Percentiles rank a stretch among this genome's conserved stretches.
phyloP scores from a whole-genome alignment of 2,797 vertebrate species.

The Cheirogaleus major region DNA sequence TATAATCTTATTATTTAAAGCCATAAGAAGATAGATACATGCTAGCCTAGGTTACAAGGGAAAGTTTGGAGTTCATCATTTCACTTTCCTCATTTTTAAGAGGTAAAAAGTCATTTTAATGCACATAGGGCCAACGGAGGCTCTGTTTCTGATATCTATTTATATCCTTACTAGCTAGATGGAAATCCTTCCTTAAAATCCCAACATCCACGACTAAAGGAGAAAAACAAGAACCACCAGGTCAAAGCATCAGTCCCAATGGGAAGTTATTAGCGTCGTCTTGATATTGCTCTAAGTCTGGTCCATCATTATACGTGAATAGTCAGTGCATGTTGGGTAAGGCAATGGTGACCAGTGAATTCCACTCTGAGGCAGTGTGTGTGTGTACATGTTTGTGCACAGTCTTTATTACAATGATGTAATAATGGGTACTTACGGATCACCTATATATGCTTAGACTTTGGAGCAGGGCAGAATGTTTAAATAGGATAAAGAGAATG shows the following conservation, averaged over 20 bases:
- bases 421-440: slow-evolving; percentile 34
- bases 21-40: not conserved
- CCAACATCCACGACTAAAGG: slow-evolving; percentile 19
- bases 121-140: not conserved
- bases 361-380: not conserved
- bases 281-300: not conserved
- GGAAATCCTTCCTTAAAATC: slow-evolving; percentile 45
- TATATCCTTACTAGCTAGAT: slow-evolving; percentile 46
- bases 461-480: not conserved
- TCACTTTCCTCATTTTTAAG: not conserved
- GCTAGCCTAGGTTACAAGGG: not conserved
- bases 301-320: not conserved
- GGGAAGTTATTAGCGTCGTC: slow-evolving; percentile 68
- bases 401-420: not conserved
- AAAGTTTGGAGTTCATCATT: not conserved
- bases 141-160: slow-evolving; percentile 52
- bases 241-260: slow-evolving; percentile 59
- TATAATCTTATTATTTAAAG: not conserved
- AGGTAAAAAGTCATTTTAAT: slow-evolving; percentile 22
- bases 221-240: slow-evolving; percentile 57
- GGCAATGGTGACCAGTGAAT: not conserved
- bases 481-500: not conserved
- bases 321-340: not conserved
- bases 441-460: not conserved
- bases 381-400: not conserved